Percentiles rank a stretch among this genome's conserved stretches.
Conservation (phyloP, 2,797 vertebrate genomes). For the Spheniscus humboldti region DNA sequence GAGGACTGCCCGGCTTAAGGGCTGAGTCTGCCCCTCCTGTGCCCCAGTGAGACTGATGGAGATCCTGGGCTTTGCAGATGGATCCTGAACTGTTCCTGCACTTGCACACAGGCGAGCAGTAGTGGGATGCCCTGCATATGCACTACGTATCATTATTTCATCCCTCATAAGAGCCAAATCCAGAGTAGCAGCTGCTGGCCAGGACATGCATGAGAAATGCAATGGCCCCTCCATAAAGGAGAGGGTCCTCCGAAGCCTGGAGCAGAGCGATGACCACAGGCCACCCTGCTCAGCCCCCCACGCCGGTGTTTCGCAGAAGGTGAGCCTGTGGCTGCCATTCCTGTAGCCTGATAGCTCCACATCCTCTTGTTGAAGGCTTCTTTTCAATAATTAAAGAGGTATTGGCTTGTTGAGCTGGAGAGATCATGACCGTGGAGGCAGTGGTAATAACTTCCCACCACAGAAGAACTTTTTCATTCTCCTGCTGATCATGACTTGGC, state of each 20-base stretch:
- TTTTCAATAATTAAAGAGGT: constrained; percentile 50
- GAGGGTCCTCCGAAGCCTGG: not conserved
- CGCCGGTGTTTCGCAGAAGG: accelerated
- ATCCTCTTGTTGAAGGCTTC: not conserved
- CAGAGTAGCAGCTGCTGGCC: not conserved
- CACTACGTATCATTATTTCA: accelerated
- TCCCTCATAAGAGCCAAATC: not conserved
- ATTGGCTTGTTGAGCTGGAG: constrained; percentile 22
- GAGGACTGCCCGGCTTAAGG: not conserved
- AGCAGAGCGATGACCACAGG: accelerated
- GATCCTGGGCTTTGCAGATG: not conserved
- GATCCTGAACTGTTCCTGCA: not conserved
- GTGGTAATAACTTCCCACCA: constrained; percentile 20
- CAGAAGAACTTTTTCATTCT: constrained; percentile 39
- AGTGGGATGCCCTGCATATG: accelerated
- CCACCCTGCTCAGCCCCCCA: not conserved
- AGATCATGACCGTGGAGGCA: not conserved
- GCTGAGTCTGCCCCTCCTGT: not conserved
- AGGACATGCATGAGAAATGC: not conserved
- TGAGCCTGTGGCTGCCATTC: not conserved
- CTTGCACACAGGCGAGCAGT: not conserved
- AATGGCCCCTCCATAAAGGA: not conserved
- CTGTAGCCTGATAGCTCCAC: accelerated
- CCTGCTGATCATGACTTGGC: constrained; percentile 32
- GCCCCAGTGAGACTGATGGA: not conserved